Evolutionary conservation across 2,113 vertebrate genomes (phyloP).

Genomic region (Nematolebias whitei): DNA sequence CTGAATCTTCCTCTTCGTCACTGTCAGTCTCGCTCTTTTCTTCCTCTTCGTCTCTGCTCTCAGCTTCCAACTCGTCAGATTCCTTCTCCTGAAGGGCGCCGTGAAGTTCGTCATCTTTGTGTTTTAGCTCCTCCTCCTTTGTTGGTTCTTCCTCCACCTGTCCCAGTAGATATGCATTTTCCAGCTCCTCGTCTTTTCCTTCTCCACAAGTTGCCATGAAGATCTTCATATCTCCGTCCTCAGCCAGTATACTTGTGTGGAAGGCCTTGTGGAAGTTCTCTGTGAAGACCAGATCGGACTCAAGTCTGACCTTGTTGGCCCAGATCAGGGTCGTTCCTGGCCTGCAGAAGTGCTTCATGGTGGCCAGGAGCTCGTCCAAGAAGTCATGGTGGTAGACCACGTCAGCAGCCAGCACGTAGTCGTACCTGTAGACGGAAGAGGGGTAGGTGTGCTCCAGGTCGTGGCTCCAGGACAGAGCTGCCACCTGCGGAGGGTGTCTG

Average conservation of each 20-base stretch:
- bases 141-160: no score
- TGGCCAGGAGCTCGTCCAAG: constrained; percentile 83
- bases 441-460: constrained; percentile 81
- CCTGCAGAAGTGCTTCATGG: constrained; percentile 88
- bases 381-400: constrained; percentile 89
- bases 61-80: not conserved
- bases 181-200: not conserved
- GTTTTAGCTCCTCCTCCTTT: not conserved
- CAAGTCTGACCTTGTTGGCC: constrained; percentile 92
- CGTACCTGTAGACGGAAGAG: constrained; percentile 78
- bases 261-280: constrained; percentile 82
- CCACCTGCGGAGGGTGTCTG: constrained; percentile 82
- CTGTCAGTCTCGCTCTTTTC: not conserved
- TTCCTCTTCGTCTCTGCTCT: constrained; percentile 9
- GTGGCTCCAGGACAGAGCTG: constrained; percentile 85
- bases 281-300: constrained; percentile 84
- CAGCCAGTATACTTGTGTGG: constrained; percentile 80
- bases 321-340: constrained; percentile 88
- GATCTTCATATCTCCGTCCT: constrained; percentile 86
- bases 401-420: constrained; percentile 90
- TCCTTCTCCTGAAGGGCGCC: not conserved
- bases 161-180: constrained; percentile 7
- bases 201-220: constrained; percentile 77
- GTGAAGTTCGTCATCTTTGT: not conserved
- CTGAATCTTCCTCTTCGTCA: not conserved